Base-by-base conservation (phyloP, 64 coral and sea anemone species). In the Exaiptasia diaphana region DNA sequence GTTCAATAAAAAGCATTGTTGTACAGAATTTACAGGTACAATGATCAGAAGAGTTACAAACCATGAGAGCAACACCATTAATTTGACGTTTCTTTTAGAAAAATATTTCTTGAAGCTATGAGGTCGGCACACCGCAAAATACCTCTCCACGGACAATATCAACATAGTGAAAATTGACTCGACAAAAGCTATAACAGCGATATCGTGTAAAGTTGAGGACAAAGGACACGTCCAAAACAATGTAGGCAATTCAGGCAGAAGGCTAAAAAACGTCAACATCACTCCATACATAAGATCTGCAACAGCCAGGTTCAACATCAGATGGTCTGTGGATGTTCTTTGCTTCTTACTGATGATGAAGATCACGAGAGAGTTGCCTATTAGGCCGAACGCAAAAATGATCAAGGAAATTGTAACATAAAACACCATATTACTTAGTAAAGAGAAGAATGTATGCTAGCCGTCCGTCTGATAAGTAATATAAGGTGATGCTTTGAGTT, bases 41-140 rank as follows among this genome's bases (percentile, higher is more conserved):
- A n/a, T n/a, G n/a, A n/a, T n/a, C n/a, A n/a, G n/a, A n/a, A n/a
- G n/a, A n/a, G n/a, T n/a, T n/a, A n/a, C 32, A 13, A 34, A 13
- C 61, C 33, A 65, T 1, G 32, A 65, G 13, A 37, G 15, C 0
- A 65, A 2, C 5, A 65, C 30, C 0, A 65, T 28, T 24, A 65
- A 14, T 35, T 36, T 65, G 14, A 65, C 61, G 61, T 26, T 65
- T 24, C 26, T 32, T 35, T 13, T 14, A 1, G 61, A 65, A 20
- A 38, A 65, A 34, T 5, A 35, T 24, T 65, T 10, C 32, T 35
- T 2, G 20, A 65, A 65, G 14, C 15, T 20, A 35, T 65, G 61
- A 65, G 61, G 61, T 35, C 61, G 61, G 38, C 61, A 65, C 18
- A 65, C 61, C 32, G 61, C 61, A 65, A 65, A 65, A 35, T 65